phyloP scores from a whole-genome alignment of 2,113 vertebrate species.

The Amblyopsis rosae region DNA sequence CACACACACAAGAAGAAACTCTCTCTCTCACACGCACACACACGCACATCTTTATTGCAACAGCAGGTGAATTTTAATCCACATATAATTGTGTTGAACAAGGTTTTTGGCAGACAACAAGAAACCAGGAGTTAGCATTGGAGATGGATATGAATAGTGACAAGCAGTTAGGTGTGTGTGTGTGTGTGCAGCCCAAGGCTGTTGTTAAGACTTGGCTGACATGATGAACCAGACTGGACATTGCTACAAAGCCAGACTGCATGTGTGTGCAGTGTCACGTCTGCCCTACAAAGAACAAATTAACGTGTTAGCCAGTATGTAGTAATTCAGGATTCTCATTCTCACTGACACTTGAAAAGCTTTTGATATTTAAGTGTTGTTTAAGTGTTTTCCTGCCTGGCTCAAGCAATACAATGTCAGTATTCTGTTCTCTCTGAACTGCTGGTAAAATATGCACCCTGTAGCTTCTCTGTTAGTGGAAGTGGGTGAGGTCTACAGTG shows the following conservation, averaged over 20 bases:
- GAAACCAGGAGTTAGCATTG: not conserved
- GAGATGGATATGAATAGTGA: conserved; percentile 14
- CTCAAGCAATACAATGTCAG: too few relatives aligned
- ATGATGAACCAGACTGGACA: not conserved
- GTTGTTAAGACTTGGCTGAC: not conserved
- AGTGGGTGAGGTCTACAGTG: too few relatives aligned
- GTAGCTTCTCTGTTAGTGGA: too few relatives aligned
- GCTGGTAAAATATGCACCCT: too few relatives aligned
- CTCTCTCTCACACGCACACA: not conserved
- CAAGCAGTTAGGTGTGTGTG: conserved; percentile 6
- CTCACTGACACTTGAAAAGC: not conserved
- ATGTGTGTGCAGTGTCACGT: not conserved
- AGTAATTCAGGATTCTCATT: not conserved
- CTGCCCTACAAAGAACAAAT: not conserved
- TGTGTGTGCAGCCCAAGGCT: not conserved
- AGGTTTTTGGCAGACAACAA: conserved; percentile 32
- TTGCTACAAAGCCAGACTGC: too few relatives aligned
- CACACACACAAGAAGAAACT: too few relatives aligned
- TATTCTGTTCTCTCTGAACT: too few relatives aligned
- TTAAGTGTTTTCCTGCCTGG: too few relatives aligned
- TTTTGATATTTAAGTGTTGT: too few relatives aligned
- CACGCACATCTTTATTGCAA: conserved; percentile 1
- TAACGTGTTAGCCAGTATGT: not conserved
- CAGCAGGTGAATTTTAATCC: conserved; percentile 36
- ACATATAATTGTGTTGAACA: conserved; percentile 36